A percentile compares a stretch with the other conserved stretches of the same genome.
phyloP scores from a whole-genome alignment of 2,113 vertebrate species.

The Chloropsis cyanopogon region DNA sequence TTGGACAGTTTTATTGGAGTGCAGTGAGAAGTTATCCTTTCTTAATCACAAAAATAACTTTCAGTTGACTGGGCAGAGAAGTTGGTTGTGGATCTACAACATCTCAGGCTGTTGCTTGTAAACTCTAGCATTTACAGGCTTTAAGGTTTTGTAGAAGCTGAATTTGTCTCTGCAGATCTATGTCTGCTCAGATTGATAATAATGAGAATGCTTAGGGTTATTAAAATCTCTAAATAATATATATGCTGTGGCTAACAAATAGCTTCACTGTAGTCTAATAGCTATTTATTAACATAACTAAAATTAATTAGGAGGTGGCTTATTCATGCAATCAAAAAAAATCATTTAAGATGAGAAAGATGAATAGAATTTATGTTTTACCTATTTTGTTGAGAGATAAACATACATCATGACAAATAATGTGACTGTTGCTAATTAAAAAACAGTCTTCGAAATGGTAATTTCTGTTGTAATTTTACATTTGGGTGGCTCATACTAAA shows the following conservation, averaged over 20 bases:
- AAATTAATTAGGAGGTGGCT: slow-evolving; percentile 41
- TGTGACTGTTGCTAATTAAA: slow-evolving; percentile 36
- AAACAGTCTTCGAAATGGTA: neutral
- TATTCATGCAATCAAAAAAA: neutral
- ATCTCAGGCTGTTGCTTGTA: neutral
- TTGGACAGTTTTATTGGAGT: neutral
- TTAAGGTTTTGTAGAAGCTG: neutral
- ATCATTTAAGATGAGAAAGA: neutral
- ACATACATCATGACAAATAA: slow-evolving; percentile 42
- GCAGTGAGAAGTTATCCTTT: neutral
- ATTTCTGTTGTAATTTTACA: slow-evolving; percentile 31
- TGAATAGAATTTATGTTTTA: slow-evolving; percentile 35
- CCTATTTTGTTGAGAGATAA: slow-evolving; percentile 1
- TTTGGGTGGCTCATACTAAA: neutral
- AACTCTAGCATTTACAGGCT: neutral
- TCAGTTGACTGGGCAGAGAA: neutral
- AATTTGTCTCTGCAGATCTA: neutral
- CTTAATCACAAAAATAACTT: neutral
- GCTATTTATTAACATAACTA: slow-evolving; percentile 42
- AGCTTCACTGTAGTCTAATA: slow-evolving; percentile 8
- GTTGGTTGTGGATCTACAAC: neutral
- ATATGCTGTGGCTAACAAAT: slow-evolving; percentile 26
- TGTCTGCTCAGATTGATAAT: slow-evolving; percentile 12
- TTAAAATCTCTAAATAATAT: slow-evolving; percentile 36
- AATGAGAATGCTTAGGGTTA: slow-evolving; percentile 22